Percentiles rank a stretch among this genome's conserved stretches.
These are phyloP conservation scores for Amphiprion ocellaris DNA, from an alignment of 2,113 vertebrate genomes.

Conservation along the genomic window DNA sequence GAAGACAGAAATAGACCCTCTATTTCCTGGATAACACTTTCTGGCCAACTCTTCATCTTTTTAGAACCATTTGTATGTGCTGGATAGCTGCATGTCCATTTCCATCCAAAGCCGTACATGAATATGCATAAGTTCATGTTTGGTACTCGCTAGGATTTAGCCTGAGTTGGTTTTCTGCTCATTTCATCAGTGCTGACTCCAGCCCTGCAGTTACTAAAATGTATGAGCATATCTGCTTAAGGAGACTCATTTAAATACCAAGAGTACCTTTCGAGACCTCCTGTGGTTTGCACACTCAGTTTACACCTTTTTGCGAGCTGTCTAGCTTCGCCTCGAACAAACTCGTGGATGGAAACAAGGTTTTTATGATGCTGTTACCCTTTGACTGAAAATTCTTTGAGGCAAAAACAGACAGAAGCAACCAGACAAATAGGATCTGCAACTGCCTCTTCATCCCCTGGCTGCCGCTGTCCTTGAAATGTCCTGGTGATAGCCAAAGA, in stretches of 20 bases:
- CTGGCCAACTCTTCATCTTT: constrained; percentile 16
- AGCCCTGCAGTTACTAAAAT: constrained; percentile 31
- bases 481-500: constrained; percentile 45
- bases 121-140: constrained; percentile 42
- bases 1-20: constrained; percentile 61
- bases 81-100: constrained; percentile 8
- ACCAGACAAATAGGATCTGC: constrained; percentile 31
- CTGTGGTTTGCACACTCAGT: constrained; percentile 12
- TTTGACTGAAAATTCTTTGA: constrained; percentile 19
- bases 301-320: constrained; percentile 14
- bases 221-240: constrained; percentile 35
- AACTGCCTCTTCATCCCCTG: constrained; percentile 30
- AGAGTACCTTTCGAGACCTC: constrained; percentile 26
- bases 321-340: constrained; percentile 18
- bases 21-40: constrained; percentile 40
- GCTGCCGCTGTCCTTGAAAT: constrained; percentile 67
- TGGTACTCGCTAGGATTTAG: constrained; percentile 19
- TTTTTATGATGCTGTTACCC: constrained; percentile 19
- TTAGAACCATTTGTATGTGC: constrained; percentile 7
- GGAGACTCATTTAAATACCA: constrained; percentile 49
- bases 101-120: constrained; percentile 34
- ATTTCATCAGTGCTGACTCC: constrained; percentile 34
- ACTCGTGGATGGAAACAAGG: constrained; percentile 14
- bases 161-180: constrained; percentile 30
- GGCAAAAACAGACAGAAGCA: constrained; percentile 24